Evolutionary conservation across 2,888 invertebrate species (phyloP).

Genomic region (Acrobasis suavella): DNA sequence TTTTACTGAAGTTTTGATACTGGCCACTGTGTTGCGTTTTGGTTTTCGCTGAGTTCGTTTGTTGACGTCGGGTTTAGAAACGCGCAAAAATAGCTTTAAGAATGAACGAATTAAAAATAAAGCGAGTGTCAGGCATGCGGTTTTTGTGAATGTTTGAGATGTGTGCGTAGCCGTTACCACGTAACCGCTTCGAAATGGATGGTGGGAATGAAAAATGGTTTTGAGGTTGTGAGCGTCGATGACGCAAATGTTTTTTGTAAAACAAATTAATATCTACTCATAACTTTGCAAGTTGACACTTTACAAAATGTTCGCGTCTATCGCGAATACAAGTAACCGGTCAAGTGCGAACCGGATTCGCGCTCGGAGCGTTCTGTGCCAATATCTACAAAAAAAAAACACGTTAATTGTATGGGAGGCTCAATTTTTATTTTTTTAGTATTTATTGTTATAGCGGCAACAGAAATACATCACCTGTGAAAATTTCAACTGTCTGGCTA

Average conservation of each 20-base stretch:
- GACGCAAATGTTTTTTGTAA: neutral
- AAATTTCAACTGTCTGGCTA: too few species aligned
- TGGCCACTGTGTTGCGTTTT: slow-evolving; percentile 2
- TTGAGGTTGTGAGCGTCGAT: neutral
- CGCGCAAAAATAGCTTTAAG: slow-evolving; percentile 12
- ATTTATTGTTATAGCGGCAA: too few species aligned
- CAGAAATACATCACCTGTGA: too few species aligned
- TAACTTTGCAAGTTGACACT: neutral
- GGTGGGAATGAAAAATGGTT: neutral
- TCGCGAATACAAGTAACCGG: too few species aligned
- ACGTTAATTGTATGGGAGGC: too few species aligned
- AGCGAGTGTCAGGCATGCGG: neutral
- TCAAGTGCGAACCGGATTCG: too few species aligned
- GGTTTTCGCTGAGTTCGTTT: slow-evolving; percentile 2
- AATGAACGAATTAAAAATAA: slow-evolving; percentile 18
- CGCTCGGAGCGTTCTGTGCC: too few species aligned
- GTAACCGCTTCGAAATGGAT: slow-evolving; percentile 3
- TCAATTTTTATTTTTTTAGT: too few species aligned
- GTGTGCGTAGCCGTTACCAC: neutral
- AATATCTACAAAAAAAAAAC: too few species aligned
- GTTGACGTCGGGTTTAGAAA: neutral
- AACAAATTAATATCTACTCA: neutral
- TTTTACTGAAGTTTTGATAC: neutral
- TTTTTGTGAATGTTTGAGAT: slow-evolving; percentile 2
- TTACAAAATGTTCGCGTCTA: neutral